phyloP scores from a whole-genome alignment of 2,888 invertebrate species.

The Protophormia terraenovae region DNA sequence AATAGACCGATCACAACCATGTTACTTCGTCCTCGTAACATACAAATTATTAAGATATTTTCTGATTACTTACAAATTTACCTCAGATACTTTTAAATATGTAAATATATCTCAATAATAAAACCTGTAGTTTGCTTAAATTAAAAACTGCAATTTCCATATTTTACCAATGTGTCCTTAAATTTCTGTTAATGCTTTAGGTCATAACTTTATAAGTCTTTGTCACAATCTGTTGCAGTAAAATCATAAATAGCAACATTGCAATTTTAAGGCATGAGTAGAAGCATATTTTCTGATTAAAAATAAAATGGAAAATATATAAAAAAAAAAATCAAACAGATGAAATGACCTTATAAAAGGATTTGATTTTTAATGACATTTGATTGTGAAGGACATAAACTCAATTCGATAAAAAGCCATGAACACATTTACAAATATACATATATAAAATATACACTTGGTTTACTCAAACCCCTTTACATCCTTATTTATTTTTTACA shows the following conservation, averaged over 20 bases:
- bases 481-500: neutral
- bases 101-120: too few relatives aligned
- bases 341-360: constrained; percentile 38
- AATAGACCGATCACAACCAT: too few relatives aligned
- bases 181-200: neutral
- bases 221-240: neutral
- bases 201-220: neutral
- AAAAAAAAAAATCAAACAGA: constrained; percentile 1
- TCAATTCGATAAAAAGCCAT: neutral
- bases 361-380: constrained; percentile 50
- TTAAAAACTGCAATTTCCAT: too few relatives aligned
- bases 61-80: too few relatives aligned
- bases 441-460: neutral
- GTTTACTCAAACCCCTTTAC: neutral
- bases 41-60: too few relatives aligned
- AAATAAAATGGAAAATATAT: too few relatives aligned
- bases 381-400: constrained; percentile 27
- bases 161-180: neutral
- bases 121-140: too few relatives aligned
- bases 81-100: too few relatives aligned
- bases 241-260: neutral
- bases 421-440: neutral
- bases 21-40: too few relatives aligned
- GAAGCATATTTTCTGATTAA: neutral
- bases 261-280: neutral